These are phyloP conservation scores for Gymnorhina tibicen DNA, from an alignment of 2,113 vertebrate genomes.

Conservation along the genomic window DNA sequence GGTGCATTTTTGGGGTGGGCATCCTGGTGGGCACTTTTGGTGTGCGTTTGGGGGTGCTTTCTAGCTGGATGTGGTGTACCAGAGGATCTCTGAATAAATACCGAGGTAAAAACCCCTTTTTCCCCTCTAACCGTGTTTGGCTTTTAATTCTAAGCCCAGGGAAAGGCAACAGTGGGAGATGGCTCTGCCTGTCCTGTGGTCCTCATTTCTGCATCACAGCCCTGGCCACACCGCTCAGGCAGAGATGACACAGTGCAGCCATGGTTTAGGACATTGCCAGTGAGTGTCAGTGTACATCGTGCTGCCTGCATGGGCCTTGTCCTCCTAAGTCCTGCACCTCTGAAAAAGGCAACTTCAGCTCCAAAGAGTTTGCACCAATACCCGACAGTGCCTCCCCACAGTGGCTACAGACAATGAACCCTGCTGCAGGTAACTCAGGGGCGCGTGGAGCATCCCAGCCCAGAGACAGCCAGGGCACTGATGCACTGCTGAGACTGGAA, in stretches of 20 bases:
- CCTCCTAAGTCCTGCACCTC: neutral
- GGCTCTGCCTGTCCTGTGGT: neutral
- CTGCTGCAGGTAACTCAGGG: neutral
- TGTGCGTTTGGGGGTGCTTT: too few species aligned
- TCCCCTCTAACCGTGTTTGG: too few species aligned
- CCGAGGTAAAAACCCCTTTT: too few species aligned
- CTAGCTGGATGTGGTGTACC: too few species aligned
- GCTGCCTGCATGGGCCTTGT: neutral
- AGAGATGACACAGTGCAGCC: too few species aligned
- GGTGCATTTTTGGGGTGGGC: too few species aligned
- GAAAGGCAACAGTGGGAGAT: too few species aligned
- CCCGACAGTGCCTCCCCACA: neutral
- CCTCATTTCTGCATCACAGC: neutral
- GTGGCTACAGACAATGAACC: neutral
- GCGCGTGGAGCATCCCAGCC: neutral
- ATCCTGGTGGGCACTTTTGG: too few species aligned
- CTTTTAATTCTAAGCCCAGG: too few species aligned
- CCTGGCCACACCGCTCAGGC: neutral
- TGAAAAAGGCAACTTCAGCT: neutral
- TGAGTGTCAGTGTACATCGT: rapidly evolving
- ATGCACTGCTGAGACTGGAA: rapidly evolving
- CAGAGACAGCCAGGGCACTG: neutral
- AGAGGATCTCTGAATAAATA: too few species aligned
- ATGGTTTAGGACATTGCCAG: neutral
- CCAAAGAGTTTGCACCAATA: neutral